Evolutionary conservation across 2,797 vertebrate species (phyloP).

Genomic region (Lepidocolaptes lacrymiger): DNA sequence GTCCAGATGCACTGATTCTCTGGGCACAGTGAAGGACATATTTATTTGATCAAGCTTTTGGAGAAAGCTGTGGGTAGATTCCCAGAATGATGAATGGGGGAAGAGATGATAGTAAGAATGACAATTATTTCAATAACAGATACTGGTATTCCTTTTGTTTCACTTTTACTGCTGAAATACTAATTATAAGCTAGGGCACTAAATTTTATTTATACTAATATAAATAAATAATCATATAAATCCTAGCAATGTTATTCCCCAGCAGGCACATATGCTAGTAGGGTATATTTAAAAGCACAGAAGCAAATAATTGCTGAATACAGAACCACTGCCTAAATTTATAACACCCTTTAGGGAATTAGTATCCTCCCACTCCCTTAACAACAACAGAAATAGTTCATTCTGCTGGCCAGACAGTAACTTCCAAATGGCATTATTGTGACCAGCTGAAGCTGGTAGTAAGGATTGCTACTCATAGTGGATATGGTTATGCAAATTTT

Average conservation of each 20-base stretch:
- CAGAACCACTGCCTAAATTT: background rate
- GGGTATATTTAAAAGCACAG: background rate
- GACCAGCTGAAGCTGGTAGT: background rate
- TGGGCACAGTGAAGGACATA: background rate
- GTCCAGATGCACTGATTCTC: background rate
- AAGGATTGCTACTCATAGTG: background rate
- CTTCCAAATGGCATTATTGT: background rate
- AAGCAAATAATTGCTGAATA: background rate
- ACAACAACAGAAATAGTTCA: background rate
- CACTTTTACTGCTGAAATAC: background rate
- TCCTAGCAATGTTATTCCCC: background rate
- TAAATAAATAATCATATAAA: background rate
- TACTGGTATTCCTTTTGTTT: background rate
- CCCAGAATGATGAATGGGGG: background rate
- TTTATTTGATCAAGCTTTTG: slow-evolving; percentile 26
- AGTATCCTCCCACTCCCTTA: background rate
- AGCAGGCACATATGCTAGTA: background rate
- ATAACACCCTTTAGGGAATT: background rate
- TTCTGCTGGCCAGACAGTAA: background rate
- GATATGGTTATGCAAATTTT: background rate
- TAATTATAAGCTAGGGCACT: background rate
- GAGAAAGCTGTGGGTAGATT: background rate
- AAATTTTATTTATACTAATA: background rate
- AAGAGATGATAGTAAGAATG: background rate
- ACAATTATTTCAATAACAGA: background rate